Conservation (phyloP, 2,888 invertebrate genomes). For the Standfussiana lucernea region DNA sequence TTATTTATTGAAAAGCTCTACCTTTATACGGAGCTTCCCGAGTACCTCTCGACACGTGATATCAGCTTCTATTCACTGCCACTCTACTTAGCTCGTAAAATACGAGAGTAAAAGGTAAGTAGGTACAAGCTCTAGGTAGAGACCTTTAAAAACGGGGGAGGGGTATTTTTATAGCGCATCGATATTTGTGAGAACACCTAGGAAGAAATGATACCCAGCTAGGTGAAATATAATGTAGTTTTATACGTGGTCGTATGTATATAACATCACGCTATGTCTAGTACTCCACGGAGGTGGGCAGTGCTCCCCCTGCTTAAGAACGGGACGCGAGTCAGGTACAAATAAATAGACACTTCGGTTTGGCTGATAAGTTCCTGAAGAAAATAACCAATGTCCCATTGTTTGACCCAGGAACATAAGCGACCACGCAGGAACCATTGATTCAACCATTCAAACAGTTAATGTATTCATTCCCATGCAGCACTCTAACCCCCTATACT, state of each 20-base stretch:
- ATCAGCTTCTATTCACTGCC: conserved; percentile 15
- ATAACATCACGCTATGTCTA: not conserved
- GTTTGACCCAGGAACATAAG: too few relatives aligned
- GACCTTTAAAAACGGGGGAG: conserved; percentile 16
- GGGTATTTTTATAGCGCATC: conserved; percentile 23
- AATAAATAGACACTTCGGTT: not conserved
- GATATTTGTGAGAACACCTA: conserved; percentile 13
- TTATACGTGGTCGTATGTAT: not conserved
- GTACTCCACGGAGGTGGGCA: not conserved
- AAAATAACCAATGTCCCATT: too few relatives aligned
- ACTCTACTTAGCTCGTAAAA: conserved; percentile 46
- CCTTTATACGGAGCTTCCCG: not conserved
- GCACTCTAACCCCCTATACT: too few relatives aligned
- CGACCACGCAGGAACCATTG: too few relatives aligned
- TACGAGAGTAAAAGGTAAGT: conserved; percentile 38
- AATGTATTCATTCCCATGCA: too few relatives aligned
- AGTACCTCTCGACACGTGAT: conserved; percentile 22
- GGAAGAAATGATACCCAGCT: not conserved
- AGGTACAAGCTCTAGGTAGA: conserved; percentile 6
- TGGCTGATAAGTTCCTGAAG: too few relatives aligned
- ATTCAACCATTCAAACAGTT: too few relatives aligned
- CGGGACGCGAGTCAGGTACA: not conserved
- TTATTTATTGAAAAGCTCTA: conserved; percentile 11
- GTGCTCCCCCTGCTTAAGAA: not conserved
- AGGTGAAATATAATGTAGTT: not conserved